Evolutionary conservation across 1,140 invertebrate genomes (phyloP).

Genomic region (Gryon sp.): DNA sequence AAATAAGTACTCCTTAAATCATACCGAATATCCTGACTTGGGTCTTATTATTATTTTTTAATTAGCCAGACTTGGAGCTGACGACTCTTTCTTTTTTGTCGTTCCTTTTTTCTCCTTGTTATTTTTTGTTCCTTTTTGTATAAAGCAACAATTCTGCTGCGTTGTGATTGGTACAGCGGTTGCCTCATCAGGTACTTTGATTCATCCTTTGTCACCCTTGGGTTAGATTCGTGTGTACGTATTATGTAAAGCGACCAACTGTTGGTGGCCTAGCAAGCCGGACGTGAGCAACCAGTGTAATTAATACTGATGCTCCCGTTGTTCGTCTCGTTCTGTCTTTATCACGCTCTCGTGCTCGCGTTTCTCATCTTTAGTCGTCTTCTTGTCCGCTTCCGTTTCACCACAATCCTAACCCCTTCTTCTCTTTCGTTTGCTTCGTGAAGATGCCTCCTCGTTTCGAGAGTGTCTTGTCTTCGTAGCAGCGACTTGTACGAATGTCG

Average conservation of each 20-base stretch:
- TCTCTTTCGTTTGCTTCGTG: constrained; percentile 4
- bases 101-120: no score
- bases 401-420: constrained; percentile 2
- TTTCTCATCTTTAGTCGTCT: constrained; percentile 35
- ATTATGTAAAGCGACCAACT: constrained; percentile 75
- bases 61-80: constrained; percentile 17
- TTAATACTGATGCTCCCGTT: constrained; percentile 73
- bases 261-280: constrained; percentile 75
- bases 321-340: constrained; percentile 34
- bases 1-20: constrained; percentile 42
- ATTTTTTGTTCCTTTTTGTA: no score
- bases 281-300: constrained; percentile 70
- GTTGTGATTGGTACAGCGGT: constrained; percentile 43
- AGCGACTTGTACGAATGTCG: constrained; percentile 50
- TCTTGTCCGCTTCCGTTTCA: constrained; percentile 35
- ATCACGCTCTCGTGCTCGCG: constrained; percentile 3
- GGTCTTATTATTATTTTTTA: constrained; percentile 51
- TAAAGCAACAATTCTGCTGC: constrained; percentile 22
- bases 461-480: constrained; percentile 19
- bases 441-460: background rate
- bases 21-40: constrained; percentile 25
- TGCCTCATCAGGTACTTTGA: constrained; percentile 17
- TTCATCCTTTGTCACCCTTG: constrained; percentile 65
- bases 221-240: constrained; percentile 69
- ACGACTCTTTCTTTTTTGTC: constrained; percentile 17